A percentile compares a stretch with the other conserved stretches of the same genome.
phyloP scores from a whole-genome alignment of 2,113 vertebrate species.

The Hystrix cristata region DNA sequence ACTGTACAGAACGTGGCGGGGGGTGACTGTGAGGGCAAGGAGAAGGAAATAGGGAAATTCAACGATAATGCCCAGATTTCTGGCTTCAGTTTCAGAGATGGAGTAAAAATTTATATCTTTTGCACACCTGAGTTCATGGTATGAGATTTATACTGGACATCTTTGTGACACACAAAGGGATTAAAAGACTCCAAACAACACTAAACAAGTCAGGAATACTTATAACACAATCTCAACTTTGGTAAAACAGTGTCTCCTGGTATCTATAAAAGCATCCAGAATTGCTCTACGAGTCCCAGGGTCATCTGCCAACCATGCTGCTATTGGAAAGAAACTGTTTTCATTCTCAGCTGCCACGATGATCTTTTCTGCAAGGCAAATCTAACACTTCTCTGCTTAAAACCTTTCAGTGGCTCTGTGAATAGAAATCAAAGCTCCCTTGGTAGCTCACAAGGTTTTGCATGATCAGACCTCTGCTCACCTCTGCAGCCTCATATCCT shows the following conservation, averaged over 20 bases:
- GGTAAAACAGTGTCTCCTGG: not conserved
- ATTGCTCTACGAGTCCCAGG: slow-evolving; percentile 14
- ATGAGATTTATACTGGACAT: slow-evolving; percentile 39
- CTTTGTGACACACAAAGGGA: slow-evolving; percentile 61
- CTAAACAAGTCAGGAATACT: slow-evolving; percentile 65
- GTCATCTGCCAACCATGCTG: slow-evolving; percentile 33
- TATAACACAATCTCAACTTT: slow-evolving; percentile 3
- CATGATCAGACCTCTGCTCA: not conserved
- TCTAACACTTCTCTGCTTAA: not conserved
- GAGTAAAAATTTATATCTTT: slow-evolving; percentile 18
- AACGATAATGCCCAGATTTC: not conserved
- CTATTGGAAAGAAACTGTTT: not conserved
- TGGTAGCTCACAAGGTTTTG: not conserved
- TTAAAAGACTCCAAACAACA: slow-evolving; percentile 54
- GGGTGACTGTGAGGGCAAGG: too few relatives aligned
- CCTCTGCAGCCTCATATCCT: not conserved
- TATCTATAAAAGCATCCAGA: slow-evolving; percentile 41
- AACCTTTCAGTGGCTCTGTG: not conserved
- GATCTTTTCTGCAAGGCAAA: slow-evolving; percentile 47
- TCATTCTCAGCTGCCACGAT: not conserved
- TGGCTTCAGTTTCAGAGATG: not conserved
- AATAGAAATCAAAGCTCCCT: not conserved
- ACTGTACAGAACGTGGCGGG: rapidly evolving
- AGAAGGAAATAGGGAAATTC: not conserved
- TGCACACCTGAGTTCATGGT: slow-evolving; percentile 10